Evolutionary conservation across 2,888 invertebrate species (phyloP).

Genomic region (Agapostemon virescens): DNA sequence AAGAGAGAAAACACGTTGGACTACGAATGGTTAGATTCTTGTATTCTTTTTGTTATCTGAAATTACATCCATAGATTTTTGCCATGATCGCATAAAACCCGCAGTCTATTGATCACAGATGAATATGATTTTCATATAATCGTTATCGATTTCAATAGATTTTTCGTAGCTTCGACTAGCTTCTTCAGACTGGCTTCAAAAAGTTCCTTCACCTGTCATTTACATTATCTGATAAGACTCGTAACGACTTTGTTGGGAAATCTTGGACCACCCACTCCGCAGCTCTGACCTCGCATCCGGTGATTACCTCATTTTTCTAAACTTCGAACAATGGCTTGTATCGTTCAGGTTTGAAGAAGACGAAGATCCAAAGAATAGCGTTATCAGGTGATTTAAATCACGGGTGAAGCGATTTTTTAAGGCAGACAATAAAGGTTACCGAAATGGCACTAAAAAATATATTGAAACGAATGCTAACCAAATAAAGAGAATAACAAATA

Average conservation of each 20-base stretch:
- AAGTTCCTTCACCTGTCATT: not conserved
- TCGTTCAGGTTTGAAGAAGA: slow-evolving; percentile 4
- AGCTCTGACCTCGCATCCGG: slow-evolving; percentile 17
- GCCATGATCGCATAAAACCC: too few species aligned
- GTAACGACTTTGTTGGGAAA: not conserved
- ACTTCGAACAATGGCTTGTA: slow-evolving; percentile 4
- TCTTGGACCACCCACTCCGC: slow-evolving; percentile 4
- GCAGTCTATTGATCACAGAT: not conserved
- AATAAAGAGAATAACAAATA: not conserved
- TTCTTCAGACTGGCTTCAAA: not conserved
- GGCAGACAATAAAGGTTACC: not conserved
- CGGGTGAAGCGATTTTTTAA: not conserved
- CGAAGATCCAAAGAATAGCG: not conserved
- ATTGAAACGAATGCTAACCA: not conserved
- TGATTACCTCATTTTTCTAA: slow-evolving; percentile 7
- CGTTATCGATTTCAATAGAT: not conserved
- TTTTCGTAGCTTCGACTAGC: not conserved
- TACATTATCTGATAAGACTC: not conserved
- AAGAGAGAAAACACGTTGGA: too few species aligned
- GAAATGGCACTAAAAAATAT: not conserved
- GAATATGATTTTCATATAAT: not conserved
- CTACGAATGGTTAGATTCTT: too few species aligned
- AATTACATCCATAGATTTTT: too few species aligned
- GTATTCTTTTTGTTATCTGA: too few species aligned
- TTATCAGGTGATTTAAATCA: not conserved